Conservation (phyloP, 2,888 invertebrate genomes). For the Seladonia tumulorum region DNA sequence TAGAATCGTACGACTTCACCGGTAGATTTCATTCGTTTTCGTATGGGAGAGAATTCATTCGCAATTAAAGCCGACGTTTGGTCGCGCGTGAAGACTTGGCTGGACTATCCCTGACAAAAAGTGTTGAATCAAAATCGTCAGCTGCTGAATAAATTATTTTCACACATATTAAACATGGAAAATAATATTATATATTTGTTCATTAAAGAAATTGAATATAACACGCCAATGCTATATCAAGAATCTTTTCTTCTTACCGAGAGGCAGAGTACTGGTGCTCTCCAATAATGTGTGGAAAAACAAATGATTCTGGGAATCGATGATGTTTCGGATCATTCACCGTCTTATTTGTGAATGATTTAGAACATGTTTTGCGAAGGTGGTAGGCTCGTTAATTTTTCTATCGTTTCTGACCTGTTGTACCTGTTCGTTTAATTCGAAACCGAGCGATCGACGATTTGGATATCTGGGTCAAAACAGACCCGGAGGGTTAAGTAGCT, state of each 20-base stretch:
- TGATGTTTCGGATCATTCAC: background rate
- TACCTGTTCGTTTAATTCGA: background rate
- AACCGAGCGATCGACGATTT: background rate
- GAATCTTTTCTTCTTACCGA: too few relatives aligned
- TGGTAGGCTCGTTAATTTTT: background rate
- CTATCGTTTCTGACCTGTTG: background rate
- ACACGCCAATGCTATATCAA: background rate
- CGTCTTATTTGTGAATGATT: background rate
- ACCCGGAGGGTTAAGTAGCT: background rate
- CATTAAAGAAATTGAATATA: background rate
- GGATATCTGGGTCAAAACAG: background rate
- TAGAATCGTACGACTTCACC: background rate
- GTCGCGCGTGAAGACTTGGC: conserved; percentile 10
- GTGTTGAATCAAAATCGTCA: conserved; percentile 10
- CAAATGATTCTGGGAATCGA: background rate
- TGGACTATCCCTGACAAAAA: conserved; percentile 12
- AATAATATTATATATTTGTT: conserved; percentile 1
- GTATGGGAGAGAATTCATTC: background rate
- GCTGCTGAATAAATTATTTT: conserved; percentile 11
- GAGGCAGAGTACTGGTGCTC: background rate
- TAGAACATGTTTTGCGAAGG: background rate
- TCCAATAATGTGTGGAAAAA: background rate
- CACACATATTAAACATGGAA: conserved; percentile 14
- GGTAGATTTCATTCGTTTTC: background rate
- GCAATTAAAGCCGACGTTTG: background rate